Conservation (phyloP, 2,888 invertebrate species). For the Helicoverpa assulta region DNA sequence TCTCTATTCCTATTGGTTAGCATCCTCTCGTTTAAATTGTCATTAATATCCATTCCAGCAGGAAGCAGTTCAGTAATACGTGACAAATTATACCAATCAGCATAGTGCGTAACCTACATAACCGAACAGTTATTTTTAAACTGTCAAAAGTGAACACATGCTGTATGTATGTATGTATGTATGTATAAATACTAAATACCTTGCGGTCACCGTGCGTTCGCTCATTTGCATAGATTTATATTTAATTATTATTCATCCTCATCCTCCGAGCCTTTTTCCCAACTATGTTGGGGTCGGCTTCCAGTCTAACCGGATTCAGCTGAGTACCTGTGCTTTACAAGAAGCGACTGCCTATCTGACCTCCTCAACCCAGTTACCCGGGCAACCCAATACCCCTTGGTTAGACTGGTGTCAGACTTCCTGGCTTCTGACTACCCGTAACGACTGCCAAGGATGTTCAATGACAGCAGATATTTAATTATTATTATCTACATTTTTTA, state of each 20-base stretch:
- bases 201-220: constrained; percentile 23
- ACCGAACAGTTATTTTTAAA: constrained; percentile 51
- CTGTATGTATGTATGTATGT: not conserved
- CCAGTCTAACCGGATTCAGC: too few relatives aligned
- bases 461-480: constrained; percentile 27
- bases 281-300: too few relatives aligned
- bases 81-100: constrained; percentile 19
- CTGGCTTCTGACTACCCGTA: too few relatives aligned
- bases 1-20: not conserved
- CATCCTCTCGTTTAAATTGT: constrained; percentile 24
- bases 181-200: too few relatives aligned
- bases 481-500: constrained; percentile 16
- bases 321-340: too few relatives aligned
- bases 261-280: too few relatives aligned
- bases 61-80: constrained; percentile 12
- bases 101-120: constrained; percentile 52
- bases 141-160: constrained; percentile 45
- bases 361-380: too few relatives aligned
- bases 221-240: constrained; percentile 10
- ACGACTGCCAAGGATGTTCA: too few relatives aligned
- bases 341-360: too few relatives aligned
- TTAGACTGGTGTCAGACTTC: too few relatives aligned
- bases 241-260: constrained; percentile 20
- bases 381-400: too few relatives aligned
- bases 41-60: constrained; percentile 43